These are phyloP conservation scores for Cololabis saira DNA, from an alignment of 2,113 vertebrate genomes.

Conservation along the genomic window DNA sequence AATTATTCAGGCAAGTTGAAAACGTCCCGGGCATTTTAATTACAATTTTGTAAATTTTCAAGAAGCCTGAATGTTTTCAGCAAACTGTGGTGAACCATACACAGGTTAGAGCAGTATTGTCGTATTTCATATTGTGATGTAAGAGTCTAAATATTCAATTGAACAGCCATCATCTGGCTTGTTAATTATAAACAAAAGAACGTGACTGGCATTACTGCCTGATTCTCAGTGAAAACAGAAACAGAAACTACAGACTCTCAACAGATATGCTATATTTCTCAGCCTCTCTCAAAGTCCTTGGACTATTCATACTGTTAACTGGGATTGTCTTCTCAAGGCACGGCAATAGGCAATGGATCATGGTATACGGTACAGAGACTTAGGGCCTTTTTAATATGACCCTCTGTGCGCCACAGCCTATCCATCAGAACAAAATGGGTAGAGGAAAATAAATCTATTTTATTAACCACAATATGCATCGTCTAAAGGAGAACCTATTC, in stretches of 20 bases:
- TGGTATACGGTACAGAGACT: conserved; percentile 41
- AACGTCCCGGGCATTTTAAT: conserved; percentile 30
- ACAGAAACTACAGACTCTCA: not conserved
- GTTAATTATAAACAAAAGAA: conserved; percentile 8
- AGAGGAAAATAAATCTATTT: conserved; percentile 50
- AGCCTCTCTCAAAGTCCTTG: conserved; percentile 34
- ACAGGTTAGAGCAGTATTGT: not conserved
- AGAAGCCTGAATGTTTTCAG: conserved; percentile 22
- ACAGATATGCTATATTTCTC: conserved; percentile 38
- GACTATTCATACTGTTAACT: conserved; percentile 48
- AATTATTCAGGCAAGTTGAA: conserved; percentile 30
- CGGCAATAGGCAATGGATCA: conserved; percentile 69
- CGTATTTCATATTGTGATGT: conserved; percentile 43
- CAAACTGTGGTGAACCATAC: conserved; percentile 19
- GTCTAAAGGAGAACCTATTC: conserved; percentile 45
- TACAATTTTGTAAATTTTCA: conserved; percentile 35
- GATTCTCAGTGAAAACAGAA: conserved; percentile 5
- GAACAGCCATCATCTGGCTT: not conserved
- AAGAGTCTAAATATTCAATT: conserved; percentile 7
- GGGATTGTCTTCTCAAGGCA: conserved; percentile 36
- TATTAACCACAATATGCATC: conserved; percentile 59
- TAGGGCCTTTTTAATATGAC: conserved; percentile 61
- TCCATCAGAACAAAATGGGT: conserved; percentile 51
- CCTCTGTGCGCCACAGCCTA: conserved; percentile 44
- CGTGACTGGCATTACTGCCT: conserved; percentile 3